Conservation (phyloP, 2,797 vertebrate species). For the Brachyalestes nurse region DNA sequence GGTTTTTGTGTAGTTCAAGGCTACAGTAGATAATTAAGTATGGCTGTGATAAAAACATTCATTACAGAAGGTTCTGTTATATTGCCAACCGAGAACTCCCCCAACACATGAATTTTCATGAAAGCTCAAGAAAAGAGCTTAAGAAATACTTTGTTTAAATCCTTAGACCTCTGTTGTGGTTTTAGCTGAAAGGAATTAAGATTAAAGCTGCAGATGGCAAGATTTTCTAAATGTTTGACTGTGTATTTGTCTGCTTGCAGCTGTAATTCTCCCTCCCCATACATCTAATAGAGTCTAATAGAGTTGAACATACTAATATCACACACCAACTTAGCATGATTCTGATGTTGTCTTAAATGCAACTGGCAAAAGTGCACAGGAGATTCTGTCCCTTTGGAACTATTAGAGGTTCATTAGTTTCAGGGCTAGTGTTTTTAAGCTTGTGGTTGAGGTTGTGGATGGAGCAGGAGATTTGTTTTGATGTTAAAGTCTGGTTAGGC, state of each 20-base stretch:
- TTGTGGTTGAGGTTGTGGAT: too few relatives aligned
- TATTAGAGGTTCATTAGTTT: not conserved
- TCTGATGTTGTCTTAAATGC: not conserved
- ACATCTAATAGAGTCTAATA: not conserved
- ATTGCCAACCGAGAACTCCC: not conserved
- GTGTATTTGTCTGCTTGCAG: not conserved
- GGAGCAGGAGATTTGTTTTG: too few relatives aligned
- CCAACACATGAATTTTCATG: not conserved
- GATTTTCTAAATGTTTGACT: not conserved
- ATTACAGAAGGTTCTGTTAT: constrained; percentile 13
- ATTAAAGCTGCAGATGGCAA: not conserved
- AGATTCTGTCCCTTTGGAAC: not conserved
- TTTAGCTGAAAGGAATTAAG: not conserved
- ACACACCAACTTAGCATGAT: not conserved
- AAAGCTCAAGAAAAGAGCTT: not conserved
- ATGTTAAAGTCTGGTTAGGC: too few relatives aligned
- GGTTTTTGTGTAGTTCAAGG: constrained; percentile 5
- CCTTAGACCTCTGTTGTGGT: not conserved
- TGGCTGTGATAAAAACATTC: not conserved
- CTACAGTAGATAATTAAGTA: constrained; percentile 14
- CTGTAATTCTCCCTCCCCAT: not conserved
- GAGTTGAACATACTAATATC: too few relatives aligned
- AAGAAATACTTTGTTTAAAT: not conserved
- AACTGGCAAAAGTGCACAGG: not conserved
- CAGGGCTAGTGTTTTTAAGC: not conserved